Conservation (phyloP, 2,797 vertebrate genomes). For the Anas bahamensis region DNA sequence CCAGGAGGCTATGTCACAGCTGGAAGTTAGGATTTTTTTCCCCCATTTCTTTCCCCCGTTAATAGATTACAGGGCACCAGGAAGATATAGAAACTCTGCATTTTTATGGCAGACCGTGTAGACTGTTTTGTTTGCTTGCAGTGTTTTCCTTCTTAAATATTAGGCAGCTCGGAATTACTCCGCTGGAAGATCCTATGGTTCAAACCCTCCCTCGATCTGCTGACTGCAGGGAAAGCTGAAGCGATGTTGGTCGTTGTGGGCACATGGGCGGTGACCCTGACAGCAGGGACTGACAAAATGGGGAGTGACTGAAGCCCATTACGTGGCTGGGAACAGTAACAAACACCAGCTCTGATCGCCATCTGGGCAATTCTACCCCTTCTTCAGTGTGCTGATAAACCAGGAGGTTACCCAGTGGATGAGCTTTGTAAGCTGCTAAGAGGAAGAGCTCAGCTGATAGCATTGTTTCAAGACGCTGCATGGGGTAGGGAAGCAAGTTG, state of each 20-base stretch:
- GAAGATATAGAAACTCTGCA: not conserved
- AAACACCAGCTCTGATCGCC: not conserved
- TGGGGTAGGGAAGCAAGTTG: not conserved
- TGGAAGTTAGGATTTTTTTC: not conserved
- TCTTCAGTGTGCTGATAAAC: not conserved
- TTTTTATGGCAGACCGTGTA: not conserved
- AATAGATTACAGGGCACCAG: not conserved
- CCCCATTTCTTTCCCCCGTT: not conserved
- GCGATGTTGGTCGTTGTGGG: not conserved
- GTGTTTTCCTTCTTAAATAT: not conserved
- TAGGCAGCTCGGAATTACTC: not conserved
- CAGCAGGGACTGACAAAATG: not conserved
- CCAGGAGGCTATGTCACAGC: not conserved
- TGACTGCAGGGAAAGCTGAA: not conserved
- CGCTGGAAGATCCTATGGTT: not conserved
- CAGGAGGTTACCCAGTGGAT: not conserved
- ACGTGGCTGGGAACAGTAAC: rapidly evolving
- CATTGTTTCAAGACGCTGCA: not conserved
- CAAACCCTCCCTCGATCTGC: not conserved
- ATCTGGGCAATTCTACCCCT: not conserved
- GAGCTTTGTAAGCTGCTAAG: not conserved
- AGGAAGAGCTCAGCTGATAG: not conserved
- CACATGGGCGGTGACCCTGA: rapidly evolving
- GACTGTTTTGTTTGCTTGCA: not conserved
- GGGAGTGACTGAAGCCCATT: not conserved